Base-by-base conservation (phyloP, 1,140 invertebrate species). In the Tetragnatha versicolor region DNA sequence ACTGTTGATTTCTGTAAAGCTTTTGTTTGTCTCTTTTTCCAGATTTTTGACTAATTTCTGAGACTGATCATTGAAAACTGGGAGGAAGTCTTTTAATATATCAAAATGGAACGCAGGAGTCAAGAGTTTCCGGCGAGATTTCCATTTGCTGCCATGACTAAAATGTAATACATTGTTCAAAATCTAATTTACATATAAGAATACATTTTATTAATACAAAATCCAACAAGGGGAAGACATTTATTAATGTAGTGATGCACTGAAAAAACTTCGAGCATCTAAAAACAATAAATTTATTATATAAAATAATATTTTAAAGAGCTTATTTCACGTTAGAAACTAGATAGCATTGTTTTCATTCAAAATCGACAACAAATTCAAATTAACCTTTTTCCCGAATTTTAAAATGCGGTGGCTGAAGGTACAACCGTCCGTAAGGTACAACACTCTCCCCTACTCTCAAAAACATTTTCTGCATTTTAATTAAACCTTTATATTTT, bases 101-200 rank as follows among this genome's bases (percentile, higher is more conserved):
- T 88, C 88, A 37, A 90, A 87, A 83, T 92, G 90, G 81, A 92
- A 92, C 0, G 89, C 88, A 0, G 91, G 91, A 45, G 92, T 91
- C 12, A 92, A 86, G 51, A 92, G 84, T 80, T 88, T 89, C 2
- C 91, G 85, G 80, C 92, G 88, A 1, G 81, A 82, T 69, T 85
- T 87, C 92, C 92, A 93, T 83, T 90, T 91, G 4, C 85, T 81
- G 3, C 89, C 89, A 81, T 83, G 85, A 83, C 81, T 82, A 20
- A 94, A 94, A 0, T 96, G 88, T 3, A 97, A 86, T 68, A 2
- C 7, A 42, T 9, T 94, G 94, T 82, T 94, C 90, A 58, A 9
- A 58, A n/a, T 42, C 39, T 17, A 42, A 9, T 9, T 7, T 7
- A 42, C 7, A 17, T 42, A 7, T 42, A 42, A 9, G 17, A 17